Evolutionary conservation across 30 jellyfish, hydroid and myxozoan genomes (phyloP), one percentile per base, ranked within the genome.

Genomic region (Pseudorhiza aurosa): DNA sequence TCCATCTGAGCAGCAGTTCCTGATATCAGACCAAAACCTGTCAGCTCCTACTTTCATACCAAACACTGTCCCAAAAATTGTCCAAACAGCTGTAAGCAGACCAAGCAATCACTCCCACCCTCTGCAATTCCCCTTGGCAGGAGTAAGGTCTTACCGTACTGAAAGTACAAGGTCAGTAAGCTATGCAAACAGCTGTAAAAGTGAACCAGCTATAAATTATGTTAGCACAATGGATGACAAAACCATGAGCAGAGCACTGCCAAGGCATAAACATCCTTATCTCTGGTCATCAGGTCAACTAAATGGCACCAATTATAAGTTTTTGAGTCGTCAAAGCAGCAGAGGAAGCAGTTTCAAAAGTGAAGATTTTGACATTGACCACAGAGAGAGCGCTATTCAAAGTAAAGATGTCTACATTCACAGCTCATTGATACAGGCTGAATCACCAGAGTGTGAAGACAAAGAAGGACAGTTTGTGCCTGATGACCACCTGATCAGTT

Each of bases 401-500:
- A 51, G 46, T 76, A 82, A 69, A 27, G 93, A 75, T 32, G 90
- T 77, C 0, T 74, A 76, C 37, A 33, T 73, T 46, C 89, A 83
- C 44, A 67, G 96, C 64, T 53, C 87, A 7, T 57, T 72, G 72
- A 17, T 70, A 0, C 83, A 68, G 27, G 51, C 65, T 4, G 84
- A 72, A 9, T 6, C n/a, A 8, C 30, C 55, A 27, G 87, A 27
- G 28, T 32, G 19, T 12, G 84, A 59, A 2, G 87, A 72, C 26
- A 77, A 36, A 4, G 57, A 29, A n/a, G 63, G 21, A n/a, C 44
- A 31, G 19, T 40, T 68, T 42, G 67, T 58, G 27, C 35, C 95
- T 15, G 83, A 80, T 22, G 87, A 74, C 39, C 85, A 69, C 43
- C 77, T 88, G 21, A 88, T 88, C 44, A 88, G 97, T 60, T 88